A percentile compares a stretch with the other conserved stretches of the same genome.
Evolutionary conservation across 2,113 vertebrate species (phyloP).

Genomic region (Charadrius vociferus): DNA sequence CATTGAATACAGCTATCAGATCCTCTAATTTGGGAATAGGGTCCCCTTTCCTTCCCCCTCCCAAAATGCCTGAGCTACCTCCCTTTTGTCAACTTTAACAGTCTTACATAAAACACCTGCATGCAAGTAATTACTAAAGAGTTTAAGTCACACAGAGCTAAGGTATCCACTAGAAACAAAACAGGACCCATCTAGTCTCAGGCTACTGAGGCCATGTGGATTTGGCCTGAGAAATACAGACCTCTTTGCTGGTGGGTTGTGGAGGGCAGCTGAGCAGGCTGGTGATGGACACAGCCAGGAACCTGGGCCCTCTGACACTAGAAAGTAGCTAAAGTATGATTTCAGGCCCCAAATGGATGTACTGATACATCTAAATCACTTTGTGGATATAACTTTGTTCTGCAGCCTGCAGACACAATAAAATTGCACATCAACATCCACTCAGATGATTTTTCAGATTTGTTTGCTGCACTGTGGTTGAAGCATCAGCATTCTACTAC

Average conservation of each 20-base stretch:
- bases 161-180: background rate
- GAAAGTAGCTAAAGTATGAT: background rate
- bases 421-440: background rate
- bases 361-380: background rate
- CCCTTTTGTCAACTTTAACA: background rate
- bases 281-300: background rate
- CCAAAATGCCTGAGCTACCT: background rate
- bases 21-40: background rate
- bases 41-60: background rate
- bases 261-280: background rate
- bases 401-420: background rate
- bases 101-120: background rate
- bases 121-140: background rate
- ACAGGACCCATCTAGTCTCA: background rate
- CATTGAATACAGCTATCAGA: background rate
- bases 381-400: background rate
- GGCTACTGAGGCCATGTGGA: too few relatives aligned
- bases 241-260: background rate
- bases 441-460: background rate
- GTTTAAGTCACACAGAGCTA: background rate
- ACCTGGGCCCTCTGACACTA: background rate
- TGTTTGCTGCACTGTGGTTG: background rate
- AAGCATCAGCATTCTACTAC: background rate
- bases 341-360: background rate
- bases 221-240: background rate